Percentiles rank a stretch among this genome's conserved stretches.
These are phyloP conservation scores for Boloria euphrosyne DNA, from an alignment of 2,888 invertebrate genomes.

Conservation along the genomic window DNA sequence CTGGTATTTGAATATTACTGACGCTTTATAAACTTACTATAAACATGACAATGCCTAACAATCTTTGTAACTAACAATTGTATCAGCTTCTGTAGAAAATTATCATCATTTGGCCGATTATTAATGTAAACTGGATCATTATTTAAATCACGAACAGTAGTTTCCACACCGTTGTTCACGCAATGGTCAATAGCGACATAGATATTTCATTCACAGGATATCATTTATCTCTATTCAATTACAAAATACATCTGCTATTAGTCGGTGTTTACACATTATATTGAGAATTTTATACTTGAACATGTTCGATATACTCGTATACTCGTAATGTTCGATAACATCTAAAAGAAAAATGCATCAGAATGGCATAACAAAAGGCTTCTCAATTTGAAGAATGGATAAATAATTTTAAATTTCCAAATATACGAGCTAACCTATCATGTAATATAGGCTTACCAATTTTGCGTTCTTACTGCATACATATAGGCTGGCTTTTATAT, in stretches of 20 bases:
- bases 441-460: background rate
- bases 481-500: conserved; percentile 11
- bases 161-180: conserved; percentile 22
- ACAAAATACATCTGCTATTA: conserved; percentile 23
- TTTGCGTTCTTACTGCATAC: conserved; percentile 6
- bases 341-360: background rate
- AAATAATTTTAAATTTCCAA: conserved; percentile 1
- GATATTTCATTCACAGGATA: conserved; percentile 18
- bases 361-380: background rate
- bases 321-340: background rate
- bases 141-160: conserved; percentile 25
- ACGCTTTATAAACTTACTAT: too few relatives aligned
- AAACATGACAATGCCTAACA: too few relatives aligned
- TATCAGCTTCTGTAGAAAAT: conserved; percentile 1
- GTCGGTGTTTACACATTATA: conserved; percentile 19
- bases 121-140: conserved; percentile 23
- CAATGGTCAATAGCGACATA: conserved; percentile 25
- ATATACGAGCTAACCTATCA: background rate
- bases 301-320: too few relatives aligned
- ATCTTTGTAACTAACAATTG: too few relatives aligned
- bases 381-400: background rate
- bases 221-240: conserved; percentile 21
- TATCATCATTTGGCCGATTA: conserved; percentile 4
- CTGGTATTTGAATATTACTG: too few relatives aligned
- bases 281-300: conserved; percentile 2